Evolutionary conservation across 2,888 invertebrate genomes (phyloP).

Genomic region (Nomada flava): DNA sequence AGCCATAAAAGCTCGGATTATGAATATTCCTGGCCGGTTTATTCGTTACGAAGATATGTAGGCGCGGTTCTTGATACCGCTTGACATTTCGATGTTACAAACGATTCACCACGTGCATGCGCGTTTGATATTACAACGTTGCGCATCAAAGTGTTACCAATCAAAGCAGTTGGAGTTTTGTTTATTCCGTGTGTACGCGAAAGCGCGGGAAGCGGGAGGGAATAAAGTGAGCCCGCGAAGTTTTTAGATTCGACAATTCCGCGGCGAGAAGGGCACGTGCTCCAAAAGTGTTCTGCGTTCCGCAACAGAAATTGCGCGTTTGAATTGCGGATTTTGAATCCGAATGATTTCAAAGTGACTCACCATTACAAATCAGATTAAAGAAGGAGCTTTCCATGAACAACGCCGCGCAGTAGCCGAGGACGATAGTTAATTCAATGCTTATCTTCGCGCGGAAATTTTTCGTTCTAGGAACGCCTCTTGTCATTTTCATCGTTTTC

Average conservation of each 20-base stretch:
- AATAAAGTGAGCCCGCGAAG: background rate
- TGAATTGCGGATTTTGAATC: conserved; percentile 49
- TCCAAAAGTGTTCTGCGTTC: conserved; percentile 1
- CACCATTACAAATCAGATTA: conserved; percentile 67
- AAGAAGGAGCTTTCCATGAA: conserved; percentile 66
- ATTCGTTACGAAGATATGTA: background rate
- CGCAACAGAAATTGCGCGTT: conserved; percentile 26
- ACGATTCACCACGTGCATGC: conserved; percentile 40
- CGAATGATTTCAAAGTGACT: conserved; percentile 57
- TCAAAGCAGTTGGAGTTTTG: conserved; percentile 28
- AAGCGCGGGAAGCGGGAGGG: conserved; percentile 6
- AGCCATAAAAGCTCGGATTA: background rate
- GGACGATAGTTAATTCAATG: conserved; percentile 53
- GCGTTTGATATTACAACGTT: conserved; percentile 14
- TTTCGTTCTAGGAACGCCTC: conserved; percentile 63
- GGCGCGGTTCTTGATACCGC: conserved; percentile 29
- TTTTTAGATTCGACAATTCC: conserved; percentile 7
- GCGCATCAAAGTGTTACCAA: conserved; percentile 19
- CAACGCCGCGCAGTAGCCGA: conserved; percentile 58
- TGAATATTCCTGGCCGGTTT: background rate
- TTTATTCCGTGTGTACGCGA: conserved; percentile 30
- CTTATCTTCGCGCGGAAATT: conserved; percentile 66
- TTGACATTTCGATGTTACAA: conserved; percentile 24
- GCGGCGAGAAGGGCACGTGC: conserved; percentile 25
- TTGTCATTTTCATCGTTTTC: conserved; percentile 45